Evolutionary conservation across 2,888 invertebrate species (phyloP), one percentile per base, ranked within the genome.

Genomic region (Villa cingulata): DNA sequence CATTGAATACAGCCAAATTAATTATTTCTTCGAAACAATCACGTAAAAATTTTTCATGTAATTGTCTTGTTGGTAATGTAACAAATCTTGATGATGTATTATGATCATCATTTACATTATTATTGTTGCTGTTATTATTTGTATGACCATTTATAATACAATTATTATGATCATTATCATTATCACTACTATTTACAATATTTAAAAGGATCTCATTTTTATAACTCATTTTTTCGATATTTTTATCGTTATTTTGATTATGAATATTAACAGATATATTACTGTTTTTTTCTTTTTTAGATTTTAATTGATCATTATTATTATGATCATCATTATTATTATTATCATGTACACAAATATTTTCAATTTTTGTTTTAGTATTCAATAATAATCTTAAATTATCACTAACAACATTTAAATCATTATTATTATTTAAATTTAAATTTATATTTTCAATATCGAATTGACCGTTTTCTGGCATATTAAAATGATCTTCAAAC

Each of bases 1-100:
- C 82, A 58, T 81, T 76, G 58, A 87, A 86, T 14, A 88, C 78
- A 5, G 85, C 86, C 48, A 83, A 74, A 52, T 83, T 78, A 38
- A 88, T 71, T 54, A 88, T 70, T 51, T 86, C 66, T 49, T 86
- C 83, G 42, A 83, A 73, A 49, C 81, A 80, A 52, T 78, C 74
- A 44, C 80, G 72, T 38, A 89, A 71, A 61, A 88, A 86, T 41
- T 76, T 74, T 62, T 86, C 86, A 63, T 86, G 84, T 12, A 32
- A 4, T 12, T 32, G 9, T 12, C 29, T 7, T 32, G 7, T 3
- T 32, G 29, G 29, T 12, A 32, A 12, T 12, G 12, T 32, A 4
- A 32, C 12, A 32, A 12, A 32, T 32, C 29, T 32, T 32, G 4
- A 12, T 12, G 9, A 3, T 10, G 7, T 9, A 32, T 32, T 32